Evolutionary conservation across 2,797 vertebrate species (phyloP).

Genomic region (Graptemys geographica): DNA sequence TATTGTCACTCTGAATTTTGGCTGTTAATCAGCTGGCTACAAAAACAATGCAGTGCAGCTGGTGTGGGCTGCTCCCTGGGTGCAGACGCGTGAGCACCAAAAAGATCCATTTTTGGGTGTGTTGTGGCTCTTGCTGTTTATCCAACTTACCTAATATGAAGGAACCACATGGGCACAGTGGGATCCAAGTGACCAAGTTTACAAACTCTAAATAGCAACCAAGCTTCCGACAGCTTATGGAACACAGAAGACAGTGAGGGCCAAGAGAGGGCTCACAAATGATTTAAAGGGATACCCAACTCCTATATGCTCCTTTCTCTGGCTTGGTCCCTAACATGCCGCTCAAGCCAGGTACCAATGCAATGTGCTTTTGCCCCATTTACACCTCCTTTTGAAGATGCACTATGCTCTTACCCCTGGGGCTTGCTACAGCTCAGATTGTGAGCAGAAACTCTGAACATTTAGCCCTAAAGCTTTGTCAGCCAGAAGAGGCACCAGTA

Average conservation of each 20-base stretch:
- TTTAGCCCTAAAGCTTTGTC: neutral
- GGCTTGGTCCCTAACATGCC: neutral
- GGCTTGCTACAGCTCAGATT: neutral
- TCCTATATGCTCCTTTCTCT: neutral
- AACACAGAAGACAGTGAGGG: neutral
- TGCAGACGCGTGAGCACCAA: neutral
- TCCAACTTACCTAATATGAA: neutral
- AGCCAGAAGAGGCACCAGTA: neutral
- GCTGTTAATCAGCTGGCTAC: neutral
- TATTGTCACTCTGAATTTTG: neutral
- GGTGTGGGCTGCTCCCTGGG: neutral
- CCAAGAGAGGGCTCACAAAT: neutral
- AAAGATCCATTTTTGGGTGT: neutral
- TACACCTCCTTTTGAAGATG: neutral
- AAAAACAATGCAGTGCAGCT: neutral
- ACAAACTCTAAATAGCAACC: neutral
- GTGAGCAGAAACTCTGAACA: neutral
- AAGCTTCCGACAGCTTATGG: neutral
- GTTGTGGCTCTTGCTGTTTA: neutral
- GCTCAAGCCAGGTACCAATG: neutral
- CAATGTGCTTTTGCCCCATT: neutral
- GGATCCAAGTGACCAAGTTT: neutral
- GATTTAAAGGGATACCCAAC: neutral
- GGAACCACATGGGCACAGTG: neutral
- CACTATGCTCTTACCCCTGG: neutral